Base-by-base conservation (phyloP, 1,140 invertebrate species). In the Calliopsis andreniformis region DNA sequence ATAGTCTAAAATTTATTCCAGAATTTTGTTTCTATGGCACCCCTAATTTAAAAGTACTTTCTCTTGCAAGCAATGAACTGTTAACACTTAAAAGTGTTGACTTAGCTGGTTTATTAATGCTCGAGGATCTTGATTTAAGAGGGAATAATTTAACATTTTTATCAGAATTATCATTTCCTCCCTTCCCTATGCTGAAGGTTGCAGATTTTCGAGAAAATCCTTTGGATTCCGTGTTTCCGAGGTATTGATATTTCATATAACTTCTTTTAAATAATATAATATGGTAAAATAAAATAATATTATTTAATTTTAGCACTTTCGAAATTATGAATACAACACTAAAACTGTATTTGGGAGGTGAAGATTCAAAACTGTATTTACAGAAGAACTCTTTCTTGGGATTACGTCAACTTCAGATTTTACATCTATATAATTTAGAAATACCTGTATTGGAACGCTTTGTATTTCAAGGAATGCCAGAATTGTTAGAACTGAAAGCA, bases 1-100 rank as follows among this genome's bases (percentile, higher is more conserved):
- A 95, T 80, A 92, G 93, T 51, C 92, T 96, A 10, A 91, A 92
- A 80, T 94, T 94, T 55, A 93, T 96, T 56, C 94, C 94, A 12
- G 93, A 95, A 61, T 95, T 95, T 87, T 93, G 94, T 20, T 95
- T 96, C 78, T 95, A 94, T 84, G 95, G 95, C 3, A 94, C 94
- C 2, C 93, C 93, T 18, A 94, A 94, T 80, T 85, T 96, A 20
- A 94, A 91, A 88, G 92, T 90, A 5, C 85, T 96, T 25, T 95
- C 94, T 2, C 81, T 96, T 58, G 93, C 95, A 0, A 89, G 93
- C 55, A 96, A 96, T 88, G 90, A 93, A 49, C 86, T 96, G 43
- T 82, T 94, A 2, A 93, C 94, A 63, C 87, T 96, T n/a, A 92
- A 94, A 78, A 94, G 95, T 66, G 92, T 94, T 6, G 94, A 95